Conservation (phyloP, 2,888 invertebrate species). For the Hyppa rectilinea region DNA sequence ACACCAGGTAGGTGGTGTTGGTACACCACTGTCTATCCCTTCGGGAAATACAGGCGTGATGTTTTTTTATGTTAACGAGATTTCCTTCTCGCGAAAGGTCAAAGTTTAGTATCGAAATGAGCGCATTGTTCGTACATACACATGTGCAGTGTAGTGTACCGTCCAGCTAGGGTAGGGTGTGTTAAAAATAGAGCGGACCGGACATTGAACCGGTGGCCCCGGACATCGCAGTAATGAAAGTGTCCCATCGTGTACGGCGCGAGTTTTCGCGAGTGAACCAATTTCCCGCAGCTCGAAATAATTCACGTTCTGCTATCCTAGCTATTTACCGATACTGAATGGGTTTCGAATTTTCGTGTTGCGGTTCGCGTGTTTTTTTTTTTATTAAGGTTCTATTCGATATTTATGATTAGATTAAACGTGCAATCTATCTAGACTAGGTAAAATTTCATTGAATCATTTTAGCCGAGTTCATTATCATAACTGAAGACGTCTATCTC, state of each 20-base stretch:
- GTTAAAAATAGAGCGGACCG: conserved; percentile 88
- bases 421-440: conserved; percentile 25
- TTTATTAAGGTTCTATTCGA: neutral
- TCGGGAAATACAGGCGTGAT: neutral
- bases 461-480: conserved; percentile 11
- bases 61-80: conserved; percentile 19
- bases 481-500: conserved; percentile 7
- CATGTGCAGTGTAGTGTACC: conserved; percentile 72
- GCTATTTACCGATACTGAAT: conserved; percentile 59
- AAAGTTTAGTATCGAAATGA: conserved; percentile 68
- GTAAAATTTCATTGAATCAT: conserved; percentile 8
- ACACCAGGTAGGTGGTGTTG: too few relatives aligned
- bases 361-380: conserved; percentile 24
- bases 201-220: conserved; percentile 87
- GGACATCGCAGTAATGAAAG: conserved; percentile 87
- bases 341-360: conserved; percentile 38
- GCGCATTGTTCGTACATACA: conserved; percentile 77
- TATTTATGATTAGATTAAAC: conserved; percentile 16
- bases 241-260: conserved; percentile 80
- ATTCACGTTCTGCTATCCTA: conserved; percentile 59
- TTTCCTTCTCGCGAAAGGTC: conserved; percentile 68
- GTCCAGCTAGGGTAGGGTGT: conserved; percentile 75
- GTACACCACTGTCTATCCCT: neutral
- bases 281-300: conserved; percentile 77
- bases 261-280: conserved; percentile 82